Evolutionary conservation across 2,797 vertebrate species (phyloP), one percentile per base, ranked within the genome.

Genomic region (Eurystomus glaucurus): DNA sequence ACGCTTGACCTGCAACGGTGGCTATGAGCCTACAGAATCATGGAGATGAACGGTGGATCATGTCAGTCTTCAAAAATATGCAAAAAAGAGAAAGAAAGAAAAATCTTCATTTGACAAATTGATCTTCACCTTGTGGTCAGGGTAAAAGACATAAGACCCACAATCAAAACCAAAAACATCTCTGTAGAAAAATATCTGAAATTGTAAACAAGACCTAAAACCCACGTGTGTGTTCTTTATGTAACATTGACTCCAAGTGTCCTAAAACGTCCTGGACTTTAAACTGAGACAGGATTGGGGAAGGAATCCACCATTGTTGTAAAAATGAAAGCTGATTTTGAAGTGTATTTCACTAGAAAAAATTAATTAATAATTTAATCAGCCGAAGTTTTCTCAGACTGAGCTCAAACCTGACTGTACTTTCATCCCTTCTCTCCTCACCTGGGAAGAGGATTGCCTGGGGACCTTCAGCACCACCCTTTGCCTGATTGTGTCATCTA

Each of bases 11-110:
- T 51, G 64, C 7, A 28, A 3, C 19, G 31, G 22, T 19, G 28
- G 4, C 23, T 0, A 0, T 23, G n/a, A 89, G 25, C 22, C 50
- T 58, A 26, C 16, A 46, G 61, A 79, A 64, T 31, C 15, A 8
- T 6, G 22, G 39, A 26, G 5, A 23, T 23, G 14, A 39, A 16
- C 26, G 50, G 46, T 9, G 61, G n/a, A 20, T 50, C 0, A 0
- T 10, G 9, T 41, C n/a, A 35, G 25, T 25, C 68, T 72, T 37
- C 35, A 28, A n/a, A 87, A 76, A 51, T 8, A 14, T 0, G 2
- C 21, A 15, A 64, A 43, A 39, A 76, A 60, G 18, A 60, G 33
- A 61, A 75, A n/a, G 15, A 52, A 65, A 68, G 11, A 15, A 15
- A 61, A 69, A 65, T 14, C 3, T n/a, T 1, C 43, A 4, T 57